A percentile compares a stretch with the other conserved stretches of the same genome.
These are phyloP conservation scores for Typhlichthys eigenmanni DNA, from an alignment of 2,797 vertebrate species.

Conservation along the genomic window DNA sequence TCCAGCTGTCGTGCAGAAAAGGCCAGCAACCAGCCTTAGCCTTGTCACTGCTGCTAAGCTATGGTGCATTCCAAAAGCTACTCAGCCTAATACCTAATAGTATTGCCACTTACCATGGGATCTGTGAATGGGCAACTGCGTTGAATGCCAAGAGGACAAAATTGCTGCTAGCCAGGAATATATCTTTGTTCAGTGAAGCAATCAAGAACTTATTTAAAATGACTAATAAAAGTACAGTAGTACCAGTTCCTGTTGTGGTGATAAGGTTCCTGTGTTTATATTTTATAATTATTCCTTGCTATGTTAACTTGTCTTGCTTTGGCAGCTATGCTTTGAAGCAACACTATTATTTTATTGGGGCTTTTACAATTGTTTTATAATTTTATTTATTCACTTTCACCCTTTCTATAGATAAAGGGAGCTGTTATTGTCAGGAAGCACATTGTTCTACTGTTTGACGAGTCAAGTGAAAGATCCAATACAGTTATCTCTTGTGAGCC, in stretches of 20 bases:
- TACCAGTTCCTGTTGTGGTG: conserved; percentile 4
- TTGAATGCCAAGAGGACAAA: conserved; percentile 22
- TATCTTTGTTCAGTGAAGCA: neutral
- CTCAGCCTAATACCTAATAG: conserved; percentile 48
- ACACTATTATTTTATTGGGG: conserved; percentile 34
- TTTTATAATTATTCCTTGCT: conserved; percentile 18
- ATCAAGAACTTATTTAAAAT: neutral
- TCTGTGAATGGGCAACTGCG: conserved; percentile 24
- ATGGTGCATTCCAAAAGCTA: conserved; percentile 61
- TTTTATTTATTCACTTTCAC: conserved; percentile 15
- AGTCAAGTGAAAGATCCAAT: conserved; percentile 54
- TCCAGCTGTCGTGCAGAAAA: conserved; percentile 69
- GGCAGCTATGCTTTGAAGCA: conserved; percentile 13
- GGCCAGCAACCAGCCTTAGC: conserved; percentile 49
- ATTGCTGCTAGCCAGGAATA: conserved; percentile 3
- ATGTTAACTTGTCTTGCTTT: conserved; percentile 18
- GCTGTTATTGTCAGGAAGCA: conserved; percentile 43
- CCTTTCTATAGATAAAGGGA: conserved; percentile 39
- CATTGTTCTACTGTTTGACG: conserved; percentile 42
- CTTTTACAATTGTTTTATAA: conserved; percentile 23
- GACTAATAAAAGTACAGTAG: conserved; percentile 3
- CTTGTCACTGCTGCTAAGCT: conserved; percentile 66
- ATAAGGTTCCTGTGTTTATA: conserved; percentile 33
- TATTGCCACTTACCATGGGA: conserved; percentile 47
- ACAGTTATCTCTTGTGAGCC: conserved; percentile 21